Evolutionary conservation across 23 tunicate species (phyloP).

Genomic region (Trididemnum clinides): DNA sequence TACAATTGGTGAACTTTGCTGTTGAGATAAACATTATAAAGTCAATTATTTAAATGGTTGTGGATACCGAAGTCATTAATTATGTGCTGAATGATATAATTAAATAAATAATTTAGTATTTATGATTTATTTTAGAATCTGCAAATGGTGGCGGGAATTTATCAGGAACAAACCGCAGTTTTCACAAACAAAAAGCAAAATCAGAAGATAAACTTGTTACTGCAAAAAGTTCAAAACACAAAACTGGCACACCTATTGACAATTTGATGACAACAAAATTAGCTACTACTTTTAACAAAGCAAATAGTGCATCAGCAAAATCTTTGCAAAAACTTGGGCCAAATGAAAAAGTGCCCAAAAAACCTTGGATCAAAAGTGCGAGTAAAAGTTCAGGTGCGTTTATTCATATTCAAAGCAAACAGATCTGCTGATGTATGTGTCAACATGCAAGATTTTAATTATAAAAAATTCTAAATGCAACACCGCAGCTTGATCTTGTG

Average conservation of each 20-base stretch:
- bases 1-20: too few relatives aligned
- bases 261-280: background rate
- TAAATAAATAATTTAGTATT: too few relatives aligned
- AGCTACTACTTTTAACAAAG: background rate
- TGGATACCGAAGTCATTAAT: too few relatives aligned
- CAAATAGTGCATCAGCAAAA: background rate
- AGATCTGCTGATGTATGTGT: too few relatives aligned
- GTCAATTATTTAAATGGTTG: too few relatives aligned
- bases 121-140: background rate
- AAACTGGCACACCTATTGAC: conserved; percentile 21
- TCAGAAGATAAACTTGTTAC: background rate
- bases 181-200: background rate
- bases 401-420: too few relatives aligned
- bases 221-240: background rate
- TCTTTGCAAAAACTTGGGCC: background rate
- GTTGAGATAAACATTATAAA: too few relatives aligned
- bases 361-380: background rate
- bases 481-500: too few relatives aligned
- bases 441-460: too few relatives aligned
- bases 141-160: background rate
- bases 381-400: background rate
- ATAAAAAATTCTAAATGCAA: too few relatives aligned
- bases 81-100: too few relatives aligned
- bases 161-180: background rate
- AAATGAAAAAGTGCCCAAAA: background rate